Conservation (phyloP, 2,888 invertebrate genomes). For the Hirtodrosophila histrioides region DNA sequence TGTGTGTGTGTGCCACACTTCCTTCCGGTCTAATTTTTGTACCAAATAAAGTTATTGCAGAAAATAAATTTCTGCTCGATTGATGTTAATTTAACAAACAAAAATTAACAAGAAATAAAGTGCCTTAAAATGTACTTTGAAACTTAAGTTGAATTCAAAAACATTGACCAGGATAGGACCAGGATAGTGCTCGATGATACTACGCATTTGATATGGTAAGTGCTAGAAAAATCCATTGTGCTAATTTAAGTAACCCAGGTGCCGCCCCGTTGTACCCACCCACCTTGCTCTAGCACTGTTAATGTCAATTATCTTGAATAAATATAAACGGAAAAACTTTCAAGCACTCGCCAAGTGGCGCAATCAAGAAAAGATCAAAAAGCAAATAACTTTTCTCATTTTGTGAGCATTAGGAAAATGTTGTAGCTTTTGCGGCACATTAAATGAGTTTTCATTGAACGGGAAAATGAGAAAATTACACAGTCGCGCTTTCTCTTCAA, state of each 20-base stretch:
- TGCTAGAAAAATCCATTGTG: conserved; percentile 48
- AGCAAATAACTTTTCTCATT: conserved; percentile 71
- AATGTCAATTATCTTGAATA: conserved; percentile 32
- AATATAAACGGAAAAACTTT: conserved; percentile 34
- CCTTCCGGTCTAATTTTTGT: conserved; percentile 74
- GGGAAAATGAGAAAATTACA: conserved; percentile 77
- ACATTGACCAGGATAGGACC: background rate
- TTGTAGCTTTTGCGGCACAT: conserved; percentile 12
- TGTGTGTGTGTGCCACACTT: conserved; percentile 48
- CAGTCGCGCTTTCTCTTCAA: conserved; percentile 23
- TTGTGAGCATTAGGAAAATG: conserved; percentile 29
- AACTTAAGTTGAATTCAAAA: conserved; percentile 3
- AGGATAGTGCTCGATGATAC: conserved; percentile 16
- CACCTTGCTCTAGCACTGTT: background rate
- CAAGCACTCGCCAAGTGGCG: conserved; percentile 16
- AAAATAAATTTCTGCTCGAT: conserved; percentile 2
- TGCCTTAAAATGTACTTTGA: conserved; percentile 11
- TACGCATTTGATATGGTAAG: conserved; percentile 61
- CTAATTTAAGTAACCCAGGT: conserved; percentile 13
- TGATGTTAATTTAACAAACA: conserved; percentile 7
- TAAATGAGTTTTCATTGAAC: conserved; percentile 73
- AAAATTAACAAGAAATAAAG: conserved; percentile 19
- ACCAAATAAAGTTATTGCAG: conserved; percentile 46
- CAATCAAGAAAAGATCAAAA: conserved; percentile 63
- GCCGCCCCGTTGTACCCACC: background rate